These are phyloP conservation scores for Rhodophaea formosa DNA, from an alignment of 2,888 invertebrate genomes.

Conservation along the genomic window DNA sequence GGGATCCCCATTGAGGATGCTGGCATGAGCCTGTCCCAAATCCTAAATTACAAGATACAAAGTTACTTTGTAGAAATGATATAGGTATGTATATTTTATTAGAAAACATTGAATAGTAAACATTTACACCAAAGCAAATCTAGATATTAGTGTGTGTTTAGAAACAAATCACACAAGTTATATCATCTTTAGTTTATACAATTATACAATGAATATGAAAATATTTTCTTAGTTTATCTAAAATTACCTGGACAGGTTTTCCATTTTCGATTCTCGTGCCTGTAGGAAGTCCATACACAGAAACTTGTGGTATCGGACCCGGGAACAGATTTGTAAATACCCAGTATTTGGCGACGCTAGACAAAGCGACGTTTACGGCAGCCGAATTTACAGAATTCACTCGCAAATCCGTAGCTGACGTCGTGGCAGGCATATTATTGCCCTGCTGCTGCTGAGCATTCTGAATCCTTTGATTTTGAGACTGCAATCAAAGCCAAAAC, in stretches of 20 bases:
- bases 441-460: slow-evolving; percentile 62
- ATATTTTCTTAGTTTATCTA: too few relatives aligned
- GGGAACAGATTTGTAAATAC: slow-evolving; percentile 91
- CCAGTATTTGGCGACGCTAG: slow-evolving; percentile 91
- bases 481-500: slow-evolving; percentile 50
- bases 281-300: slow-evolving; percentile 85
- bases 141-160: too few relatives aligned
- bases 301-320: slow-evolving; percentile 88
- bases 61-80: too few relatives aligned
- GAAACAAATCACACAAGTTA: too few relatives aligned
- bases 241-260: slow-evolving; percentile 81
- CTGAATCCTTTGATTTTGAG: slow-evolving; percentile 67
- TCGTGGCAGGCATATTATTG: slow-evolving; percentile 70
- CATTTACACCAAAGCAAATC: too few relatives aligned
- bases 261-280: slow-evolving; percentile 82
- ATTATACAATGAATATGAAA: too few relatives aligned
- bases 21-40: slow-evolving; percentile 68
- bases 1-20: slow-evolving; percentile 74
- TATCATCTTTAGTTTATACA: too few relatives aligned
- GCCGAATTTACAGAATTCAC: slow-evolving; percentile 85
- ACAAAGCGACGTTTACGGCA: slow-evolving; percentile 85
- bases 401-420: slow-evolving; percentile 82
- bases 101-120: too few relatives aligned
- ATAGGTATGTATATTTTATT: too few relatives aligned
- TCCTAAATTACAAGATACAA: slow-evolving; percentile 49